A percentile compares a stretch with the other conserved stretches of the same genome.
Conservation (phyloP, 2,113 vertebrate genomes). For the Telmatochromis brichardi region DNA sequence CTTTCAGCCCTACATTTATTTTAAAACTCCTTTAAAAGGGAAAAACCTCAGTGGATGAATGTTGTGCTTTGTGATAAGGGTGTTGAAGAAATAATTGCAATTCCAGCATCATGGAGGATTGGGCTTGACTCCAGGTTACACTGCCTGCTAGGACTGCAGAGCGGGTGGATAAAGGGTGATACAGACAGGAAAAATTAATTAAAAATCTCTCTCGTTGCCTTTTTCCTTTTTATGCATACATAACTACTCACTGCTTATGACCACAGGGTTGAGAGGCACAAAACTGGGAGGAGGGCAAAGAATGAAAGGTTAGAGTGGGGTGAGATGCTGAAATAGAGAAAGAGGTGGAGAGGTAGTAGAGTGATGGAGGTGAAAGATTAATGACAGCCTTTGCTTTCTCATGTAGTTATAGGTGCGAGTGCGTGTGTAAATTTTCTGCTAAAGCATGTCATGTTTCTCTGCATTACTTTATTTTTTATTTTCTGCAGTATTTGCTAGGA, state of each 20-base stretch:
- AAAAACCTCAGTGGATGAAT: not conserved
- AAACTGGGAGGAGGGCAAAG: not conserved
- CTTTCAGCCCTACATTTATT: not conserved
- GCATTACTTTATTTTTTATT: not conserved
- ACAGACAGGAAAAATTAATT: conserved; percentile 33
- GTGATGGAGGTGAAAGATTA: conserved; percentile 28
- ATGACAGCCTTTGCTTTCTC: not conserved
- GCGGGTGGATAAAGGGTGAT: conserved; percentile 37
- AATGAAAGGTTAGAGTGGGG: not conserved
- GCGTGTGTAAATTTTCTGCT: not conserved
- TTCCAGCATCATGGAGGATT: not conserved
- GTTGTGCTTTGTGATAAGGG: conserved; percentile 1
- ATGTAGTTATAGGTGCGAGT: not conserved
- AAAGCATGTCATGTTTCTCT: not conserved
- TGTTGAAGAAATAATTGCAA: conserved; percentile 29
- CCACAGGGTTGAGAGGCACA: not conserved
- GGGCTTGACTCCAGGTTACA: conserved; percentile 28
- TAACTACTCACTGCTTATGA: conserved; percentile 4
- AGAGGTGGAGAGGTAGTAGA: not conserved
- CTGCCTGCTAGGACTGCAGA: not conserved
- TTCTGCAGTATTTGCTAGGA: not conserved
- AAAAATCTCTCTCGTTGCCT: conserved; percentile 6
- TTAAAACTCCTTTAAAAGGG: not conserved
- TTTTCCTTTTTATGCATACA: conserved; percentile 19
- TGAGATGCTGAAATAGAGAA: not conserved